A percentile compares a stretch with the other conserved stretches of the same genome.
Conservation (phyloP, 2,888 invertebrate genomes). For the Petrolisthes cinctipes region DNA sequence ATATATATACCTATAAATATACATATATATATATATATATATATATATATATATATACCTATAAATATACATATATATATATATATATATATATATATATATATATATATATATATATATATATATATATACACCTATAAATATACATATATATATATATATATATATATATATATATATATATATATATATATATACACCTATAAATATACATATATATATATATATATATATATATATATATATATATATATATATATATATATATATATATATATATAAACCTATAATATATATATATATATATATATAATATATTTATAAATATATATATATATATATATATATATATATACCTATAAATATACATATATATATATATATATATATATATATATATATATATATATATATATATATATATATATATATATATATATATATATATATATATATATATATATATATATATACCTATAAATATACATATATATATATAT, state of each 20-base stretch:
- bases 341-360: conserved; percentile 1
- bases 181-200: neutral
- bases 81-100: conserved; percentile 1
- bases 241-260: neutral
- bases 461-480: too few species aligned
- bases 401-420: too few species aligned
- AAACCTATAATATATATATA: neutral
- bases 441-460: too few species aligned
- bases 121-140: neutral
- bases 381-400: too few species aligned
- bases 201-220: neutral
- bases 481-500: too few species aligned
- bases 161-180: conserved; percentile 1
- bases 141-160: neutral
- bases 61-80: neutral
- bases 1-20: too few species aligned
- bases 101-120: conserved; percentile 1
- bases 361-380: too few species aligned
- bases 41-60: too few species aligned
- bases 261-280: too few species aligned
- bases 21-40: neutral
- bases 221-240: neutral
- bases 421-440: too few species aligned
- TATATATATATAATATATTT: conserved; percentile 6
- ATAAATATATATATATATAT: neutral